Base-by-base conservation (phyloP, 2,888 invertebrate species). In the Diaphora mendica region DNA sequence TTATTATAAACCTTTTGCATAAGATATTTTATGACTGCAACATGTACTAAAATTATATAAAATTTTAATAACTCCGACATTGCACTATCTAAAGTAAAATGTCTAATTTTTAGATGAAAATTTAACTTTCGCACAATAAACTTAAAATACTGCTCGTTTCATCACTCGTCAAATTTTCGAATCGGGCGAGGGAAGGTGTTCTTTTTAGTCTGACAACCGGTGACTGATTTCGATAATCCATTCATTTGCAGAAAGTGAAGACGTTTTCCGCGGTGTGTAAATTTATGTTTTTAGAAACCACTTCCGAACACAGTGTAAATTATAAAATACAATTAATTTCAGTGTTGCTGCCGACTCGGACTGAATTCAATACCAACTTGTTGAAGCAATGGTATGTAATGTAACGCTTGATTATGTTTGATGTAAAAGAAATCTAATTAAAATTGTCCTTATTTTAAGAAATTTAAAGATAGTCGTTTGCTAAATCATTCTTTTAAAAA, bases 381-480 rank as follows among this genome's bases (percentile, higher is more conserved):
- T 68, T 76, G 75, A 82, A 51, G 51, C 51, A 55, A 83, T 83
- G 82, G 82, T 83, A 74, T 78, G 82, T 80, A 55, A n/a, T 65
- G 48, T 9, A 30, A 39, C n/a, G 23, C 65, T 51, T 64, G 39
- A 64, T 26, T 65, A n/a, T n/a, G n/a, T 65, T 35, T 39, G n/a
- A 11, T 70, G 2, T 30, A 70, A 64, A n/a, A 35, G 35, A 35
- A 17, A 35, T 69, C 39, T 20, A 3, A 39, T n/a, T 20, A 42
- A 59, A 62, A 51, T 70, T 39, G 1, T 59, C 17, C 17, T 20
- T 13, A 17, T 44, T 59, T 48, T 64, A n/a, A 51, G 33, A 55
- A 5, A 39, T 30, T 65, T 42, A 26, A 42, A 42, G 17, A 13
- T 39, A 39, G 17, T 55, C 35, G 20, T 35, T 55, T 15, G 35